Base-by-base conservation (phyloP, 1,140 invertebrate genomes). In the Idris sp. region DNA sequence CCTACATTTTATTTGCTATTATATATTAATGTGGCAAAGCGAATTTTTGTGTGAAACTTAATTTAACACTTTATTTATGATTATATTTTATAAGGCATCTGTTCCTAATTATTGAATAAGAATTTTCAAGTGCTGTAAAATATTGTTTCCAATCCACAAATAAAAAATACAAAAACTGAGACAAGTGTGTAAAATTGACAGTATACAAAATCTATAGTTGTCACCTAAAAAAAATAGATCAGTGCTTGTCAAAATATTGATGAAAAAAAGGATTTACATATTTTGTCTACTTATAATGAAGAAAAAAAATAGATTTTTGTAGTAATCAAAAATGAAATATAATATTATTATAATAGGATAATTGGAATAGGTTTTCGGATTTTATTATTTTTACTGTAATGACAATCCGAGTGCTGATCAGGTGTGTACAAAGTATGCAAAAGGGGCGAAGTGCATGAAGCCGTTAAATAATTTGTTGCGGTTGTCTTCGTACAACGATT, bases 381-480 rank as follows among this genome's bases (percentile, higher is more conserved):
- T 43, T 10, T 16, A 11, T 31, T 11, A 54, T n/a, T n/a, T n/a
- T n/a, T n/a, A n/a, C n/a, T 31, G 33, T 49, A 28, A 58, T 53
- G 56, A 71, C 44, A 67, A 59, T 51, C 44, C 51, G 44, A 30
- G 26, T 65, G 56, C 77, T 72, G 78, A 81, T 81, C 71, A 76
- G 43, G 68, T 74, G 54, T 69, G 56, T 18, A 36, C 7, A 9
- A 16, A 38, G n/a, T n/a, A n/a, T n/a, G n/a, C n/a, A n/a, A n/a
- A n/a, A n/a, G n/a, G 73, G 71, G 69, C 46, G 54, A 79, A 77
- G 62, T 80, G 78, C 81, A 83, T 83, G 81, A 79, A 83, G 79
- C 77, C 80, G 84, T 84, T 84, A 83, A 84, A 77, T 79, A 79
- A 73, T 75, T 83, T 76, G 77, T 81, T 81, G 78, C 73, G 76